Conservation (phyloP, 2,797 vertebrate species). For the Crocodylus rhombifer region DNA sequence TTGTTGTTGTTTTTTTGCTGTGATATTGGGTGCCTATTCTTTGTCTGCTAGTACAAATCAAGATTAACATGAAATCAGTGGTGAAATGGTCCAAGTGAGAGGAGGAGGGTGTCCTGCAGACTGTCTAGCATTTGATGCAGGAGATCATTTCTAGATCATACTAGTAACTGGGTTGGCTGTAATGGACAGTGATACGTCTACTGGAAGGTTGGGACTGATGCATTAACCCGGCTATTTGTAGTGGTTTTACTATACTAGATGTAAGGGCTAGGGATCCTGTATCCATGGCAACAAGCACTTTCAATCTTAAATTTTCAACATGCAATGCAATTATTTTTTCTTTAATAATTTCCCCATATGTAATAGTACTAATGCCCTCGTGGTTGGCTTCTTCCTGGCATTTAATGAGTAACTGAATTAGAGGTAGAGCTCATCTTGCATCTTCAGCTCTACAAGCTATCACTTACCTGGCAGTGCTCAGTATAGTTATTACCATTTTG, state of each 20-base stretch:
- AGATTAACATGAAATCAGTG: not conserved
- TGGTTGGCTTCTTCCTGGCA: not conserved
- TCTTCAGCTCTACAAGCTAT: not conserved
- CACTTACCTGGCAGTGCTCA: fast-evolving
- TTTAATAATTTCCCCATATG: not conserved
- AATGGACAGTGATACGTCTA: not conserved
- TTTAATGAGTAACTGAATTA: fast-evolving
- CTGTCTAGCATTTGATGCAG: fast-evolving
- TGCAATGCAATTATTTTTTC: not conserved
- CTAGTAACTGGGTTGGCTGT: not conserved
- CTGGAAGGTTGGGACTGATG: not conserved
- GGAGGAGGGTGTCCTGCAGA: fast-evolving
- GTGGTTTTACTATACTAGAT: not conserved
- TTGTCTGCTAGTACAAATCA: not conserved
- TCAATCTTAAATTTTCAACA: not conserved
- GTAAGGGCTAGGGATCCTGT: not conserved
- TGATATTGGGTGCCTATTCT: not conserved
- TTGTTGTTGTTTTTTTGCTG: not conserved
- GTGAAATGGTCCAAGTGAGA: not conserved
- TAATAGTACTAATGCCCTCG: not conserved
- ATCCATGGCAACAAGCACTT: fast-evolving
- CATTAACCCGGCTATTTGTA: not conserved
- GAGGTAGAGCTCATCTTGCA: not conserved
- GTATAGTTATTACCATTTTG: not conserved
- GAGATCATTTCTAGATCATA: not conserved